Evolutionary conservation across 2,113 vertebrate species (phyloP), one percentile per base, ranked within the genome.

Genomic region (Ia io): DNA sequence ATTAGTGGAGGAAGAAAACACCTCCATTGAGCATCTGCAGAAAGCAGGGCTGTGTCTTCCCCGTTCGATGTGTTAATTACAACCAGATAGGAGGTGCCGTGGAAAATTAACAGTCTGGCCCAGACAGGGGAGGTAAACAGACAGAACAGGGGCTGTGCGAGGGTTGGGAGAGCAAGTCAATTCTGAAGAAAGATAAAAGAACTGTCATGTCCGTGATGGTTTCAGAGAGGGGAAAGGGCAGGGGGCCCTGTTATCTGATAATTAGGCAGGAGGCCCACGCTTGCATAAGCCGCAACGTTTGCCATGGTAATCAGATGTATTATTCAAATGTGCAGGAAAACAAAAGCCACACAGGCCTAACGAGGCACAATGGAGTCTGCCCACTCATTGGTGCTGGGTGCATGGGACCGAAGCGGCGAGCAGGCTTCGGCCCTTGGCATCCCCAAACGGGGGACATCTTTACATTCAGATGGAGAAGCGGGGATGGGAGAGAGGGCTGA

Each of bases 221-320:
- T 97, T 95, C 86, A 84, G 98, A 98, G 98, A 98, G 98, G 98
- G 96, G 98, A 97, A 97, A 98, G 98, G 98, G 98, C 98, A 98
- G 97, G 95, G 96, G 97, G 98, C 97, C 98, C 98, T 98, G 98
- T 98, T 98, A 98, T 98, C 98, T 97, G 98, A 98, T 99, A 99
- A 99, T 99, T 98, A 99, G 98, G 98, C 98, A 97, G 98, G 97
- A 98, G 98, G 98, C 96, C 97, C 97, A 98, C 96, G 97, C 98
- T 92, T 96, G 98, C 97, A 96, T 37, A 97, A 76, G 88, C 96
- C 32, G 73, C 97, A 96, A 97, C 97, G 97, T 98, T 98, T 97
- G 97, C 98, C 97, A 97, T 95, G 97, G 98, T 98, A 98, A 99
- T 99, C 98, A 98, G 98, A 98, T 98, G 97, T 97, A 98, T 98